Base-by-base conservation (phyloP, 2,797 vertebrate species). In the Xerus rutilus region DNA sequence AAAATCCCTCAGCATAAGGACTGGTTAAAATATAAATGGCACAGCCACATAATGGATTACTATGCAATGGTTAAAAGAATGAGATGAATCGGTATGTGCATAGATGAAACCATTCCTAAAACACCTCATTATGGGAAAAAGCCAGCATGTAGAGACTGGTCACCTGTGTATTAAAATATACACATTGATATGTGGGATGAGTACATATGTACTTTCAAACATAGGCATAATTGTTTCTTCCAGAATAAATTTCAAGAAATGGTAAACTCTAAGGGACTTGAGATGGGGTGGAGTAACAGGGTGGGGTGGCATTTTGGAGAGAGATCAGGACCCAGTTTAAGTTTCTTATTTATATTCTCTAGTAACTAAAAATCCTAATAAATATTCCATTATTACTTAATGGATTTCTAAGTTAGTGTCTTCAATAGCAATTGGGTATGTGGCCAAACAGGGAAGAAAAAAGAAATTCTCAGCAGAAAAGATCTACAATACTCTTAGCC, bases 351-450 rank as follows among this genome's bases (percentile, higher is more conserved):
- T 90, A 30, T 57, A 67, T 14, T 83, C 52, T 30, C 17, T 49
- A 62, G 23, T 87, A 77, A 67, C 28, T 93, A 64, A 94, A 97
- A 86, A 92, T 57, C 47, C 35, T 65, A 73, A 43, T 35, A 65
- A 91, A 72, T 69, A 89, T 64, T 15, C 74, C n/a, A 86, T 30
- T 67, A 54, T 64, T 78, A 72, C 87, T 95, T 74, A 92, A 47
- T 91, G 65, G 25, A 15, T 95, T 96, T 95, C 92, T 89, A 91
- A 94, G 69, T 62, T 74, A 95, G 70, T 28, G 39, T 73, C 67
- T 95, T 78, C 59, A 90, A 69, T 23, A 89, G 73, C 0, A 54
- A 70, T 25, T 89, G 62, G 39, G 2, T 93, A 30, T 94, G 54
- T 64, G 57, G 54, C 39, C 89, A 95, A 92, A 86, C 57, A 85